Evolutionary conservation across 2,113 vertebrate species (phyloP).

Genomic region (Smithornis capensis): DNA sequence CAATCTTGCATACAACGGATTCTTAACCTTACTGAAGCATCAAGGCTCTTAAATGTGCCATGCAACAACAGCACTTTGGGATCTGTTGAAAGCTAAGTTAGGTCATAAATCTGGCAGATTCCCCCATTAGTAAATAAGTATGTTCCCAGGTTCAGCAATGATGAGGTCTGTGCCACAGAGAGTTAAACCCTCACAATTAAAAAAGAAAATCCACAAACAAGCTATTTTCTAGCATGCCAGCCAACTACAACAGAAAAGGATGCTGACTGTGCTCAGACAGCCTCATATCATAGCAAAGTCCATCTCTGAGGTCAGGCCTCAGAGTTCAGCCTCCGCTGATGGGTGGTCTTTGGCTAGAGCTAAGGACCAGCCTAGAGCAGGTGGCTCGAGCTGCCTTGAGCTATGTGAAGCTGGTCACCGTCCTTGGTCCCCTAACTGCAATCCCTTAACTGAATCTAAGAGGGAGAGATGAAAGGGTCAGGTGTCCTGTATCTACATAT

Average conservation of each 20-base stretch:
- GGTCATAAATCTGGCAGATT: background rate
- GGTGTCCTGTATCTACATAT: background rate
- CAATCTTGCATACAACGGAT: background rate
- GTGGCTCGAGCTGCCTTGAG: background rate
- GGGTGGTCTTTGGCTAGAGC: background rate
- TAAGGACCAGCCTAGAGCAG: background rate
- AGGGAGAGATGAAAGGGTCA: background rate
- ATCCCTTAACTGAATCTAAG: background rate
- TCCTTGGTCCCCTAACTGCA: background rate
- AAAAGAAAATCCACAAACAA: background rate
- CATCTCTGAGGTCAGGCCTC: background rate
- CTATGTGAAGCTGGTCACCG: background rate
- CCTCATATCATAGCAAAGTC: background rate
- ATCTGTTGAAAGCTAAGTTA: background rate
- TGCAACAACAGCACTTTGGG: background rate
- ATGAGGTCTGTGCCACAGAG: background rate
- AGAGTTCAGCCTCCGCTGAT: background rate
- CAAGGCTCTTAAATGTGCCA: background rate
- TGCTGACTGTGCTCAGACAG: background rate
- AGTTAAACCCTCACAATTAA: background rate
- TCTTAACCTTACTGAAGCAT: background rate
- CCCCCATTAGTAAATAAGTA: background rate
- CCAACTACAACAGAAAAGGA: background rate
- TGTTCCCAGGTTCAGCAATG: background rate
- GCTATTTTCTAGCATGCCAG: background rate